These are phyloP conservation scores for Botia kubotai DNA, from an alignment of 2,797 vertebrate species.

Conservation along the genomic window DNA sequence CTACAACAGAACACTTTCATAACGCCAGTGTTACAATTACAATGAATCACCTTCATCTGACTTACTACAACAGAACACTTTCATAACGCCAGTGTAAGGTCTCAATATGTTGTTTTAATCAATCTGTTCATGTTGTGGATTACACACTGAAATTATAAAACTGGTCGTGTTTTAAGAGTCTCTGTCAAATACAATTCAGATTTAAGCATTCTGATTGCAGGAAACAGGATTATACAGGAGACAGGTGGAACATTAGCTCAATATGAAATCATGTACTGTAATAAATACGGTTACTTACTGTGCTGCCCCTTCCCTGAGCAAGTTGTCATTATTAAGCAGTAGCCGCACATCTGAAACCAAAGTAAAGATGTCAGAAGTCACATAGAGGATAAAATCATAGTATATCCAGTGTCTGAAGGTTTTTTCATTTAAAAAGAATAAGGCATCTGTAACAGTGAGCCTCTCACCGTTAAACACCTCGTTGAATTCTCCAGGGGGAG, in stretches of 20 bases:
- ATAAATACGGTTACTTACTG: constrained; percentile 81
- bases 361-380: constrained; percentile 14
- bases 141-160: neutral
- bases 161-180: too few species aligned
- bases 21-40: too few species aligned
- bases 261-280: neutral
- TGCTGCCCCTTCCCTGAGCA: constrained; percentile 92
- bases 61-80: neutral
- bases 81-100: neutral
- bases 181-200: neutral
- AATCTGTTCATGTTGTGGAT: neutral
- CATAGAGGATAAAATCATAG: too few species aligned
- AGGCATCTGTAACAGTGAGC: neutral
- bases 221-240: neutral
- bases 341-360: constrained; percentile 87
- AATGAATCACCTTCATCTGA: neutral
- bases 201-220: too few species aligned
- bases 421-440: neutral
- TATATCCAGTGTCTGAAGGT: too few species aligned
- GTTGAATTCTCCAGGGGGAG: constrained; percentile 96
- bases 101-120: neutral
- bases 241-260: neutral
- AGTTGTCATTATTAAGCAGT: constrained; percentile 92
- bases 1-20: too few species aligned
- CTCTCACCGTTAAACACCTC: constrained; percentile 96